Percentiles rank a stretch among this genome's conserved stretches.
Conservation (phyloP, 2,113 vertebrate genomes). For the Erythrolamprus reginae region DNA sequence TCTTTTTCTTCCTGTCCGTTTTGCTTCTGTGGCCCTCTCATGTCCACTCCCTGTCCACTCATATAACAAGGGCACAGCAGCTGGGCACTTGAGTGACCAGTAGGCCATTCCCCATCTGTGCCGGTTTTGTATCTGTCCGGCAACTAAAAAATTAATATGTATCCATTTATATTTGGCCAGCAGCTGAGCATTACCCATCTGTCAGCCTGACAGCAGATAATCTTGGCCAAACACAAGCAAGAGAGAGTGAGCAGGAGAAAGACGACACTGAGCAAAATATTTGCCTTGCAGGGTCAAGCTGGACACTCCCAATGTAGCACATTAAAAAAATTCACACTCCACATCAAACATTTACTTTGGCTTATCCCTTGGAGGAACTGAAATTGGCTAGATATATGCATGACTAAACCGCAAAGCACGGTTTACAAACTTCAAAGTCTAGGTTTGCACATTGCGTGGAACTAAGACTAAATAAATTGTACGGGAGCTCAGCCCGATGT, state of each 20-base stretch:
- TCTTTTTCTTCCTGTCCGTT: neutral
- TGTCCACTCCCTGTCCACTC: conserved; percentile 39
- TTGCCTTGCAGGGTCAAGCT: neutral
- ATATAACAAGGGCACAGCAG: conserved; percentile 71
- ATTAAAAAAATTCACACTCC: neutral
- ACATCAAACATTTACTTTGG: neutral
- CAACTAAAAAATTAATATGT: conserved; percentile 62
- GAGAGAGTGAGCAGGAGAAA: neutral
- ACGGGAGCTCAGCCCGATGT: neutral
- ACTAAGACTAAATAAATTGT: neutral
- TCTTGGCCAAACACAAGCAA: neutral
- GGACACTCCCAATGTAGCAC: neutral
- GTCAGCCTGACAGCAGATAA: conserved; percentile 43
- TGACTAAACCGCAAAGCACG: neutral
- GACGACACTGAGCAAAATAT: neutral
- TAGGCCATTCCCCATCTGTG: conserved; percentile 67
- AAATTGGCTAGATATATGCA: neutral
- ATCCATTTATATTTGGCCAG: conserved; percentile 51
- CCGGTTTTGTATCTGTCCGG: conserved; percentile 18
- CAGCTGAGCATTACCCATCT: conserved; percentile 74
- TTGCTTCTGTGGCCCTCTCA: neutral
- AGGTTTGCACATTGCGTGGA: neutral
- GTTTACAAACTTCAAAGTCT: neutral
- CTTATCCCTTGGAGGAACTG: neutral
- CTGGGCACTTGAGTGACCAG: conserved; percentile 65